Conservation (phyloP, 2,113 vertebrate genomes). For the Pluvianellus socialis region DNA sequence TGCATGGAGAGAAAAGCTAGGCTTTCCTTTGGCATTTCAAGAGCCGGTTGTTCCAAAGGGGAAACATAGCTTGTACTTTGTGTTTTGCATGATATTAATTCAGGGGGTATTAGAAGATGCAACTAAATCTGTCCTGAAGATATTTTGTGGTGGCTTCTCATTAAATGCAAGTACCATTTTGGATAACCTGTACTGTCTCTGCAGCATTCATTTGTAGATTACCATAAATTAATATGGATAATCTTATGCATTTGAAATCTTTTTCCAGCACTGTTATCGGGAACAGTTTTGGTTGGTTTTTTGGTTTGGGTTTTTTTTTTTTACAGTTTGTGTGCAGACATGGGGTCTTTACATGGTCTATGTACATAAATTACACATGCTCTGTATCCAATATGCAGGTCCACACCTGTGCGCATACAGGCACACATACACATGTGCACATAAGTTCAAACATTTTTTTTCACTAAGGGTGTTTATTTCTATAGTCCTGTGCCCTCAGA, state of each 20-base stretch:
- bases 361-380: not conserved
- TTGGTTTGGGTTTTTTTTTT: not conserved
- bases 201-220: slow-evolving; percentile 24
- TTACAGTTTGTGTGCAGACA: not conserved
- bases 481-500: not conserved
- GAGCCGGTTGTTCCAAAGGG: not conserved
- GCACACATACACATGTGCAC: accelerated
- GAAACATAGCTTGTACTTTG: not conserved
- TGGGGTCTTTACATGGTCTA: not conserved
- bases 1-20: slow-evolving; percentile 24
- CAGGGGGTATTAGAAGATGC: slow-evolving; percentile 1
- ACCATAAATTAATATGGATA: slow-evolving; percentile 33
- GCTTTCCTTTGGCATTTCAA: slow-evolving; percentile 27
- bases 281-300: not conserved
- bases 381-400: not conserved
- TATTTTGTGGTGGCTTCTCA: slow-evolving; percentile 14
- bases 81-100: not conserved
- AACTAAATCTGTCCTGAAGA: not conserved
- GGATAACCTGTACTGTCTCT: slow-evolving; percentile 12
- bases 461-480: not conserved
- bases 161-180: slow-evolving; percentile 32
- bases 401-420: not conserved
- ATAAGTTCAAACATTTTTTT: not conserved
- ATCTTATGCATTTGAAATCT: slow-evolving; percentile 11
- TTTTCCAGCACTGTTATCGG: not conserved